Conservation (phyloP, 2,113 vertebrate species). For the Alligator mississippiensis region DNA sequence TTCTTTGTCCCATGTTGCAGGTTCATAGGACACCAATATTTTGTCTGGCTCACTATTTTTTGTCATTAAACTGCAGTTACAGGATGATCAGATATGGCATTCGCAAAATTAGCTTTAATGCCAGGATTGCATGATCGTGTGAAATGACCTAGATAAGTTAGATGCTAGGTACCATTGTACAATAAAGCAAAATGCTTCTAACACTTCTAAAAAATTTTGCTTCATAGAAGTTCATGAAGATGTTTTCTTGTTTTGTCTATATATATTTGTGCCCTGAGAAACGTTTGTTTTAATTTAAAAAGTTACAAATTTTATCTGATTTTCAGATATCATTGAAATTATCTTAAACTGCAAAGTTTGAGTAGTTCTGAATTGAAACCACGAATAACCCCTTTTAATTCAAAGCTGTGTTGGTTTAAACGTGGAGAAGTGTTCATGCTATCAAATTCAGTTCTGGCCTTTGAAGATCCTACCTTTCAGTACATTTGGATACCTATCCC, state of each 20-base stretch:
- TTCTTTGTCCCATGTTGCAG: neutral
- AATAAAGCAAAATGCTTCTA: neutral
- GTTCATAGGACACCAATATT: neutral
- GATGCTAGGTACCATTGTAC: neutral
- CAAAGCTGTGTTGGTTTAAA: neutral
- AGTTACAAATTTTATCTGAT: neutral
- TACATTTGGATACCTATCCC: neutral
- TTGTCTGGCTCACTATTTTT: neutral
- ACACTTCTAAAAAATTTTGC: neutral
- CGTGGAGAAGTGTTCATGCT: neutral
- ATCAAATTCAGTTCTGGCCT: neutral
- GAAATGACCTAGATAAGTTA: neutral
- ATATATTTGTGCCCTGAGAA: neutral
- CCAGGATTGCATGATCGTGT: neutral
- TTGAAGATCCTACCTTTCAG: neutral
- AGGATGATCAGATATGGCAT: neutral
- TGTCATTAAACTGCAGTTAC: neutral
- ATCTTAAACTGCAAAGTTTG: neutral
- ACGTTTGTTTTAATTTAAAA: neutral
- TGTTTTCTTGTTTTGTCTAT: neutral
- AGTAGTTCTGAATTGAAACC: neutral
- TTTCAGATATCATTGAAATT: neutral
- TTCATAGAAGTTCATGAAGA: neutral
- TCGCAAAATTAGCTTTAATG: neutral
- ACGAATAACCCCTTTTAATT: neutral